Evolutionary conservation across 1,140 invertebrate species (phyloP).

Genomic region (Aphelenchoides avenae): DNA sequence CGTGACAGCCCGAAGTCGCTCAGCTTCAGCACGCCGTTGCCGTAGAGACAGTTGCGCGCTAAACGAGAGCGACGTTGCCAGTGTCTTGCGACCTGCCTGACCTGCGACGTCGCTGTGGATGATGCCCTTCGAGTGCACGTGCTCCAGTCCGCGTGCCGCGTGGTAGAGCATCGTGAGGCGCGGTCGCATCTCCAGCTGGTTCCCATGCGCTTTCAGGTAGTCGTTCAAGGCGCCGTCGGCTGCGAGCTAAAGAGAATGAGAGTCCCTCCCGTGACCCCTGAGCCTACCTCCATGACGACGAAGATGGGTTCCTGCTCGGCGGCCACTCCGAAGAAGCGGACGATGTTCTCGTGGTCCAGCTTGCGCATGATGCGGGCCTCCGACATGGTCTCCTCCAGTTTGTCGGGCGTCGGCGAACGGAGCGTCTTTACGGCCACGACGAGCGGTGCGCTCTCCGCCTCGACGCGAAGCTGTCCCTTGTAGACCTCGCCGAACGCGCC

Average conservation of each 20-base stretch:
- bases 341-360: constrained; percentile 25
- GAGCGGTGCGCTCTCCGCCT: no score
- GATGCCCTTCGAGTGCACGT: constrained; percentile 19
- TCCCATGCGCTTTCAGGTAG: constrained; percentile 6
- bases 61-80: no score
- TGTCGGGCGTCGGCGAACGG: no score
- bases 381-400: constrained; percentile 31
- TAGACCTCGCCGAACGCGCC: no score
- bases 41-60: no score
- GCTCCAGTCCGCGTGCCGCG: constrained; percentile 24
- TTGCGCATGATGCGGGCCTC: constrained; percentile 26
- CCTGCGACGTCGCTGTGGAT: constrained; percentile 28
- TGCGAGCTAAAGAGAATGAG: no score
- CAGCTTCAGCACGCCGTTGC: no score
- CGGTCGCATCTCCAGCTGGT: background rate
- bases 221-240: constrained; percentile 11
- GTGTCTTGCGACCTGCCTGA: no score
- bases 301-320: constrained; percentile 35
- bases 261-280: no score
- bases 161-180: constrained; percentile 22
- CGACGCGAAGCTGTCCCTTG: no score
- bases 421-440: no score
- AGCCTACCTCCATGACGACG: constrained; percentile 48
- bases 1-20: no score
- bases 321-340: constrained; percentile 40